These are phyloP conservation scores for Archips crataeganus DNA, from an alignment of 2,888 invertebrate species.

Conservation along the genomic window DNA sequence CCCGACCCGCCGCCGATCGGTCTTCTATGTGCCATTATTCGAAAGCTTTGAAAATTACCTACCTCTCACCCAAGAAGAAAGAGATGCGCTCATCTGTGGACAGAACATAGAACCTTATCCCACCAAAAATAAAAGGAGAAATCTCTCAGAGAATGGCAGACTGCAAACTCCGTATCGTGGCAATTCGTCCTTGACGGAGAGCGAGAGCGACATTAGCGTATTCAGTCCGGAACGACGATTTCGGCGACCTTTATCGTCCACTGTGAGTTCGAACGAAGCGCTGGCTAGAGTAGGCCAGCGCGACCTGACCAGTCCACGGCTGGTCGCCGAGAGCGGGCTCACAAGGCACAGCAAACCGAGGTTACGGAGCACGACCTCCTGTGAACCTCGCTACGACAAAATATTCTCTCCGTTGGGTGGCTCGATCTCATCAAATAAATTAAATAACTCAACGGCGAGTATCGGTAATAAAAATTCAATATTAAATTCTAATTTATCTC, in stretches of 20 bases:
- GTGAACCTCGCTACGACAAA: constrained; percentile 79
- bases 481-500: constrained; percentile 77
- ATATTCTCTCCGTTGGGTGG: constrained; percentile 75
- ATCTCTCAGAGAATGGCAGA: constrained; percentile 63
- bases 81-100: constrained; percentile 76
- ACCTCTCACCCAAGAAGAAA: constrained; percentile 81
- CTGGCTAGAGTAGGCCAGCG: constrained; percentile 72
- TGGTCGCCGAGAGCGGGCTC: constrained; percentile 70
- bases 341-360: constrained; percentile 71
- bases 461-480: constrained; percentile 72
- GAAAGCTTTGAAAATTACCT: constrained; percentile 86
- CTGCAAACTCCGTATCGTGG: constrained; percentile 65
- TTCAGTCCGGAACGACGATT: constrained; percentile 73
- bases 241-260: constrained; percentile 76
- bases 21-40: constrained; percentile 91
- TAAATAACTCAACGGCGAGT: constrained; percentile 71
- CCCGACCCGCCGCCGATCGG: constrained; percentile 87
- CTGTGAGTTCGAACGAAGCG: constrained; percentile 78
- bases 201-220: constrained; percentile 77
- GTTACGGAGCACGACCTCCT: constrained; percentile 76
- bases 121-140: constrained; percentile 67
- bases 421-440: constrained; percentile 73
- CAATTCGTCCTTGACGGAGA: constrained; percentile 78
- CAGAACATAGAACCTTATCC: constrained; percentile 60
- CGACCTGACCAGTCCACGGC: constrained; percentile 74